Base-by-base conservation (phyloP, 2,113 vertebrate genomes). In the Syngnathus floridae region DNA sequence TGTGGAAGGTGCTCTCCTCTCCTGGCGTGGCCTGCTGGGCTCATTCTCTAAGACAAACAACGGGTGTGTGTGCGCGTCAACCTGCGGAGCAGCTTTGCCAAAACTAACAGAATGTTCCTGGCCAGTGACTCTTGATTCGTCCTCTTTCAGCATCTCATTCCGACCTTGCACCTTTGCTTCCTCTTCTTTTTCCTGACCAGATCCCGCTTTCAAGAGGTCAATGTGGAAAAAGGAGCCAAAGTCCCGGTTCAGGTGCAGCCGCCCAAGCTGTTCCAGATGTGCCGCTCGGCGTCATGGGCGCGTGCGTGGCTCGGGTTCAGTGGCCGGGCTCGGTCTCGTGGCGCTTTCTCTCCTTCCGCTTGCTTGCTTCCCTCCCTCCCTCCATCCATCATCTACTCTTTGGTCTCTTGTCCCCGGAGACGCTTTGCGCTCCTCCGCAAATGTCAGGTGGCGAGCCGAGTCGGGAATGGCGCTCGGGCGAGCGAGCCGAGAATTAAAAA, bases 201-300 rank as follows among this genome's bases (percentile, higher is more conserved):
- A 45, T 48, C 75, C 55, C 81, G 70, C 78, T 70, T 67, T 66
- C 75, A 69, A 79, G 77, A 79, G 74, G 70, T 70, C 40, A 26
- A 70, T 46, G 40, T 70, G 64, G 64, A 76, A 69, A 19, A 67
- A 2, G 59, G 72, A 52, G 17, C 66, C 75, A 64, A 82, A 83
- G 83, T 84, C 77, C 46, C 70, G 84, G 67, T 81, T 87, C 86
- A 88, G 86, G 88, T 89, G 86, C 88, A 84, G 86, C 84, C 78
- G 81, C 74, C 70, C 78, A 83, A 89, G 82, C 83, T 76, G 81
- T 87, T 88, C 87, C 86, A 87, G 86, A 88, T 89, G 87, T 86
- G 63, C 73, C 65, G 22, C 73, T 77, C 77, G 73, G 66, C 79
- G 83, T 88, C 86, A 84, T 85, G 76, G 59, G 74, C 59, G 68